A percentile compares a stretch with the other conserved stretches of the same genome.
These are phyloP conservation scores for Trichechus manatus DNA, from an alignment of 2,113 vertebrate species.

Conservation along the genomic window DNA sequence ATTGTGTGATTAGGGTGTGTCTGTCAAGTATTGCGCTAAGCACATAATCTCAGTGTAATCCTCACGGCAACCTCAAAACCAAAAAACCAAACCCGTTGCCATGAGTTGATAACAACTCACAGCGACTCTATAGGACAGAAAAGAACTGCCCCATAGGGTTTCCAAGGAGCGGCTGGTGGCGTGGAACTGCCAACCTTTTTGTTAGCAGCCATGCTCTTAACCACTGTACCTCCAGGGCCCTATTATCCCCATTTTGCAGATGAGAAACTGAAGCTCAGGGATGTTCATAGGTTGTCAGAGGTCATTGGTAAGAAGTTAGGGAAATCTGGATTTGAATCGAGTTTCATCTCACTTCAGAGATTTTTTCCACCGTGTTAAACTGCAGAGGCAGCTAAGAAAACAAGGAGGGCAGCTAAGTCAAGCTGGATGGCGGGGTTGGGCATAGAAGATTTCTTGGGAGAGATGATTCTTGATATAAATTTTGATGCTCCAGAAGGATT, in stretches of 20 bases:
- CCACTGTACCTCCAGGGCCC: no score
- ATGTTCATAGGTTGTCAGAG: neutral
- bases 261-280: neutral
- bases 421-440: no score
- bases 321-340: neutral
- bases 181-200: no score
- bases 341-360: neutral
- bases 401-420: neutral
- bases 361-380: neutral
- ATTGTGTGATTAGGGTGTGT: fast-evolving
- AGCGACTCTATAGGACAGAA: no score
- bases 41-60: neutral
- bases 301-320: neutral
- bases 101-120: no score
- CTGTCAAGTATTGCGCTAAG: neutral
- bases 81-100: no score
- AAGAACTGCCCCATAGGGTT: no score
- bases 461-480: neutral
- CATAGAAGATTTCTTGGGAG: neutral
- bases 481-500: neutral
- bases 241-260: neutral
- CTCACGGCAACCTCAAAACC: neutral
- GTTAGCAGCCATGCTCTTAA: no score
- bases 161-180: no score
- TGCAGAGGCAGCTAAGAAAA: neutral